Evolutionary conservation across 2,888 invertebrate genomes (phyloP).

Genomic region (Trichogramma dendrolimi): DNA sequence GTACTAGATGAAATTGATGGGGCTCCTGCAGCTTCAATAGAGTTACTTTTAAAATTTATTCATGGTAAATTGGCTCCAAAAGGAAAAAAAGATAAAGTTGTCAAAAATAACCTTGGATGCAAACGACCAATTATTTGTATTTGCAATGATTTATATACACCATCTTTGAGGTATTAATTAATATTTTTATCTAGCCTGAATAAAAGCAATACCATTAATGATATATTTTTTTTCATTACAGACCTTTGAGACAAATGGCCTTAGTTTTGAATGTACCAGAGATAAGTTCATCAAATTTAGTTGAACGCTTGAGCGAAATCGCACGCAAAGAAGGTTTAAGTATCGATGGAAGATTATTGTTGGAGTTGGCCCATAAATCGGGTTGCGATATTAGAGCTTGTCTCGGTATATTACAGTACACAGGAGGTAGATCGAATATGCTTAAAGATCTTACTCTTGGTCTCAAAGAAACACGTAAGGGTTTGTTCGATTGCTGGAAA

Average conservation of each 20-base stretch:
- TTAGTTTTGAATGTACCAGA: slow-evolving; percentile 46
- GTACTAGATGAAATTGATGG: slow-evolving; percentile 96
- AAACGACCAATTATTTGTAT: slow-evolving; percentile 92
- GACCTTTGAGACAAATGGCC: slow-evolving; percentile 41
- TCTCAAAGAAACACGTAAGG: slow-evolving; percentile 81
- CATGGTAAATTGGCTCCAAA: slow-evolving; percentile 55
- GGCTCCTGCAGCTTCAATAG: slow-evolving; percentile 83
- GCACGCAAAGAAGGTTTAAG: slow-evolving; percentile 64
- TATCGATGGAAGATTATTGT: slow-evolving; percentile 66
- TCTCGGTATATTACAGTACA: slow-evolving; percentile 81
- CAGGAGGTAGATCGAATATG: slow-evolving; percentile 59
- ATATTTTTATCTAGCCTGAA: not conserved
- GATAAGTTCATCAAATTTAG: slow-evolving; percentile 48
- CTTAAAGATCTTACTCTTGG: slow-evolving; percentile 65
- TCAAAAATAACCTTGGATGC: slow-evolving; percentile 60
- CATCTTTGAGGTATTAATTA: slow-evolving; percentile 67
- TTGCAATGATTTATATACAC: slow-evolving; percentile 90
- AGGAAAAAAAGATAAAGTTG: slow-evolving; percentile 52
- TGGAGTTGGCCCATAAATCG: slow-evolving; percentile 77
- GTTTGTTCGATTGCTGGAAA: slow-evolving; percentile 78
- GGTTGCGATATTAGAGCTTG: slow-evolving; percentile 89
- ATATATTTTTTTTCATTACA: slow-evolving; percentile 33
- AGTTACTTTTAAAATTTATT: slow-evolving; percentile 77
- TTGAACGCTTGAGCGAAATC: slow-evolving; percentile 66
- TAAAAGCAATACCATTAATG: not conserved